Evolutionary conservation across 2,113 vertebrate species (phyloP).

Genomic region (Peromyscus polionotus): DNA sequence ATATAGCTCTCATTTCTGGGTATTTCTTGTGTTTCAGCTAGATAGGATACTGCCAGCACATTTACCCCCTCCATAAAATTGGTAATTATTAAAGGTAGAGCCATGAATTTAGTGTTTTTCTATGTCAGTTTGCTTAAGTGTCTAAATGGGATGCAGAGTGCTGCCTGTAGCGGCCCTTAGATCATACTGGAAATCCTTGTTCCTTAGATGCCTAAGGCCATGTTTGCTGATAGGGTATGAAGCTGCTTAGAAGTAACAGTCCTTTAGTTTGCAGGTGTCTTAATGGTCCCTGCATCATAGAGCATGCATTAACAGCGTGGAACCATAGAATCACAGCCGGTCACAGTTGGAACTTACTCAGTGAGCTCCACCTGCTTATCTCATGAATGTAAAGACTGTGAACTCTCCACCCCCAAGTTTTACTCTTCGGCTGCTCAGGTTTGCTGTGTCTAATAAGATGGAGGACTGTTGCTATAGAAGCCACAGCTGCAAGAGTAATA

Average conservation of each 20-base stretch:
- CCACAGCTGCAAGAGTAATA: slow-evolving; percentile 25
- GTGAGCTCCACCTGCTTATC: slow-evolving; percentile 7
- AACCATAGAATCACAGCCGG: slow-evolving; percentile 47
- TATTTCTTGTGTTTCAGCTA: slow-evolving; percentile 64
- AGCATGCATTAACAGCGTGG: slow-evolving; percentile 36
- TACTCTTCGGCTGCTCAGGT: background rate
- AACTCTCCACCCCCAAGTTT: background rate
- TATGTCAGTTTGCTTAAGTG: slow-evolving; percentile 2
- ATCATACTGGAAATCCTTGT: background rate
- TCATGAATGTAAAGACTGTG: background rate
- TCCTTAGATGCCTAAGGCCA: slow-evolving; percentile 29
- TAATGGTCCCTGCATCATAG: slow-evolving; percentile 12
- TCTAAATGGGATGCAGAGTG: background rate
- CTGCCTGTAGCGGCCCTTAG: background rate
- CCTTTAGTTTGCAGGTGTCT: slow-evolving; percentile 38
- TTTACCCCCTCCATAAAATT: slow-evolving; percentile 18
- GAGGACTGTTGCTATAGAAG: background rate
- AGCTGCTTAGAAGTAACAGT: slow-evolving; percentile 5
- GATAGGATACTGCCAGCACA: slow-evolving; percentile 69
- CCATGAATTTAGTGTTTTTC: slow-evolving; percentile 35
- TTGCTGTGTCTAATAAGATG: slow-evolving; percentile 44
- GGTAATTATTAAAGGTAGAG: slow-evolving; percentile 62
- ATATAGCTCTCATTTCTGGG: slow-evolving; percentile 44
- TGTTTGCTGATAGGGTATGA: slow-evolving; percentile 19
- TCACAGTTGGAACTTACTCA: background rate